phyloP scores from a whole-genome alignment of 2,888 invertebrate genomes.

The Camptogramma bilineatum region DNA sequence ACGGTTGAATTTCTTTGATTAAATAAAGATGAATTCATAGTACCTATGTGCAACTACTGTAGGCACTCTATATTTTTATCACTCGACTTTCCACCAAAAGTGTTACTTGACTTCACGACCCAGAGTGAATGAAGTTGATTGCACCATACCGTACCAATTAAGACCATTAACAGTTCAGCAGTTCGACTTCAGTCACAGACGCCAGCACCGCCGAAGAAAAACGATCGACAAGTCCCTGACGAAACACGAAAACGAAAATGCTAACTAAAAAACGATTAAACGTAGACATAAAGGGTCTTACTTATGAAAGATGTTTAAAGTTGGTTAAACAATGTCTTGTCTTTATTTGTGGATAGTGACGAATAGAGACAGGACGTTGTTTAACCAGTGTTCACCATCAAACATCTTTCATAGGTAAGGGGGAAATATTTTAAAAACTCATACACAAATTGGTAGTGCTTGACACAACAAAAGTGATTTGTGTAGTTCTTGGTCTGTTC shows the following conservation, averaged over 20 bases:
- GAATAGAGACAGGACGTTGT: too few species aligned
- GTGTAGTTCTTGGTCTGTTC: not conserved
- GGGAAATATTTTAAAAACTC: too few species aligned
- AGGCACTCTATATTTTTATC: not conserved
- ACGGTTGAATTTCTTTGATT: too few species aligned
- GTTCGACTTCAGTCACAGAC: conserved; percentile 46
- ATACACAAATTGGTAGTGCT: too few species aligned
- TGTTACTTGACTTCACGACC: not conserved
- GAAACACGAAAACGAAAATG: conserved; percentile 2
- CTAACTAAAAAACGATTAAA: not conserved
- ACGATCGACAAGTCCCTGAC: not conserved
- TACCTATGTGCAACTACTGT: not conserved
- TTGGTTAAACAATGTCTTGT: too few species aligned
- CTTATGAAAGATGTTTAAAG: too few species aligned
- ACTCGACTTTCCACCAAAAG: conserved; percentile 10
- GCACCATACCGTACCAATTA: conserved; percentile 43
- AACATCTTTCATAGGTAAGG: too few species aligned
- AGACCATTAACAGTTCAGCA: conserved; percentile 40
- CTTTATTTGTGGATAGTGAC: too few species aligned
- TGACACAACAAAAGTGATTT: too few species aligned
- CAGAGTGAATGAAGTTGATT: conserved; percentile 17
- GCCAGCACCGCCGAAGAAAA: conserved; percentile 35
- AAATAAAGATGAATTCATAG: not conserved
- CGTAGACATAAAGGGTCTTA: not conserved
- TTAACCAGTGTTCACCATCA: too few species aligned